These are phyloP conservation scores for Hemiprocne comata DNA, from an alignment of 2,113 vertebrate species.

Conservation along the genomic window DNA sequence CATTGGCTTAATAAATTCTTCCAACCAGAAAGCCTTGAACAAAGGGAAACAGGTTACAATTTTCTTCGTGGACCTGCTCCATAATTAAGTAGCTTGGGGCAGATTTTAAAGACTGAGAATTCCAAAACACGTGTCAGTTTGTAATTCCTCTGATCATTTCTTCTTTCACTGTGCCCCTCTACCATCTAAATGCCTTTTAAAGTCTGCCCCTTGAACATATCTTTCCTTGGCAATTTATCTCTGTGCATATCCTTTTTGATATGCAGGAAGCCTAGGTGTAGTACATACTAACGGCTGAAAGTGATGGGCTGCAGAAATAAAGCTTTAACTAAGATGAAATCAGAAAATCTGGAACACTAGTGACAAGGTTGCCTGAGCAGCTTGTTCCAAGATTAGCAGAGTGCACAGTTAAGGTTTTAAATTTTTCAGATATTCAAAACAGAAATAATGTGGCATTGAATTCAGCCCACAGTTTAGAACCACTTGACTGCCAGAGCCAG, in stretches of 20 bases:
- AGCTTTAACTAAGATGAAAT: conserved; percentile 23
- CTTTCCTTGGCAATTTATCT: conserved; percentile 42
- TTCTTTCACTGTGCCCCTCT: not conserved
- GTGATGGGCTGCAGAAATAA: not conserved
- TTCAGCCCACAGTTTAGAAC: not conserved
- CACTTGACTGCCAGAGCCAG: not conserved
- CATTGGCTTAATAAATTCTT: conserved; percentile 67
- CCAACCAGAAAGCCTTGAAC: conserved; percentile 59
- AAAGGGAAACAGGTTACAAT: conserved; percentile 51
- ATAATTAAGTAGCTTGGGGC: conserved; percentile 48
- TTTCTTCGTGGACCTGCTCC: conserved; percentile 50
- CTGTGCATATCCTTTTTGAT: conserved; percentile 26
- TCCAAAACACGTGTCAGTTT: conserved; percentile 42
- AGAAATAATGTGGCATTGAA: not conserved
- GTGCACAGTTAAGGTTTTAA: conserved; percentile 5
- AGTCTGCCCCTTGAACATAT: conserved; percentile 28
- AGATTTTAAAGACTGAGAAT: conserved; percentile 51
- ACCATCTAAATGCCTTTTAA: conserved; percentile 46
- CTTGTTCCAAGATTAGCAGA: not conserved
- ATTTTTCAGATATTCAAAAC: not conserved
- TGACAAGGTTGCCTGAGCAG: not conserved
- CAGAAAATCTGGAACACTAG: conserved; percentile 21
- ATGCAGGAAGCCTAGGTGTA: not conserved
- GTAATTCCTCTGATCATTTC: conserved; percentile 40
- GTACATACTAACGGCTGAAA: not conserved